A percentile compares a stretch with the other conserved stretches of the same genome.
These are phyloP conservation scores for Ischnura elegans DNA, from an alignment of 2,888 invertebrate species.

Conservation along the genomic window DNA sequence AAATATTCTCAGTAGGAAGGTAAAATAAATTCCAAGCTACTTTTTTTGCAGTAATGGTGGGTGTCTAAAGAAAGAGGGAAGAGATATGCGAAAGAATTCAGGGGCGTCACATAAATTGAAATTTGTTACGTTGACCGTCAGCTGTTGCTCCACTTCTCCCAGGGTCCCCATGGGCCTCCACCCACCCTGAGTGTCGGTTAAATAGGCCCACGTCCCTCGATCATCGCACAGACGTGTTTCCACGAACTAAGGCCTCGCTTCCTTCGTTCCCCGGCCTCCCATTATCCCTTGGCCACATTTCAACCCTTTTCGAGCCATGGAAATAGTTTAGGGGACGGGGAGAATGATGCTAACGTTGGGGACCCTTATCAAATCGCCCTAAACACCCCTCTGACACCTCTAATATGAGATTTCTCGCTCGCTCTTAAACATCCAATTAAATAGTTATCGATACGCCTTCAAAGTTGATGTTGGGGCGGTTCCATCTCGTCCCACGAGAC, in stretches of 20 bases:
- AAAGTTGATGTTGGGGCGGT: conserved; percentile 5
- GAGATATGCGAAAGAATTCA: background rate
- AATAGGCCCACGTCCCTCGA: background rate
- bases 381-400: conserved; percentile 48
- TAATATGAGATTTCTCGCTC: conserved; percentile 30
- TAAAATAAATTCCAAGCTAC: background rate
- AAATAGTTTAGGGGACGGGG: background rate
- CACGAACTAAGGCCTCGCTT: conserved; percentile 39
- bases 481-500: conserved; percentile 19
- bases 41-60: background rate
- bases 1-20: too few relatives aligned
- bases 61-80: background rate
- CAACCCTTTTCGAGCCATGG: conserved; percentile 22
- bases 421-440: conserved; percentile 49
- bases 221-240: conserved; percentile 56
- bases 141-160: conserved; percentile 54
- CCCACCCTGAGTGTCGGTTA: background rate
- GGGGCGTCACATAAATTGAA: background rate
- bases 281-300: conserved; percentile 29
- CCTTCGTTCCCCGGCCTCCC: background rate
- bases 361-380: conserved; percentile 17
- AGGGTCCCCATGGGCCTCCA: background rate
- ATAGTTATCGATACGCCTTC: conserved; percentile 57
- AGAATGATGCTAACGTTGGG: background rate
- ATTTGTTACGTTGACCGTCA: conserved; percentile 14